Conservation (phyloP, 2,113 vertebrate genomes). For the Gobiocypris rarus region DNA sequence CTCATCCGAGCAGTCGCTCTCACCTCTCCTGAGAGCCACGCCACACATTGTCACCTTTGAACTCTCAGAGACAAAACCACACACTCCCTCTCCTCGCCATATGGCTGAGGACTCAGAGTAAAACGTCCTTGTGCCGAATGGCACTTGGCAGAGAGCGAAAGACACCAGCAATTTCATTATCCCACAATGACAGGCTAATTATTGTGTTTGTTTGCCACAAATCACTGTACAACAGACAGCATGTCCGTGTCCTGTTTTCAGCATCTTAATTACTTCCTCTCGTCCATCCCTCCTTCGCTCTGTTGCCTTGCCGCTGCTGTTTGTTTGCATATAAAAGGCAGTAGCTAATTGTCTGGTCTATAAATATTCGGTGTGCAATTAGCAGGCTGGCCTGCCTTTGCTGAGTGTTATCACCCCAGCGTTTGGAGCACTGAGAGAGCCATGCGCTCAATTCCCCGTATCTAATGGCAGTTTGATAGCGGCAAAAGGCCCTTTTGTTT, state of each 20-base stretch:
- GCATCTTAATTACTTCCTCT: conserved; percentile 83
- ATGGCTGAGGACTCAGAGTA: conserved; percentile 51
- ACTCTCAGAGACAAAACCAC: conserved; percentile 53
- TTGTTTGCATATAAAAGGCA: conserved; percentile 86
- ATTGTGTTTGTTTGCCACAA: conserved; percentile 85
- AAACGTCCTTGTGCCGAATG: conserved; percentile 73
- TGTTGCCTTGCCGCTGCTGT: conserved; percentile 76
- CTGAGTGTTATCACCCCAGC: conserved; percentile 79
- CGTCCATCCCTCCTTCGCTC: conserved; percentile 45
- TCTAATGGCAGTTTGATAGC: conserved; percentile 82
- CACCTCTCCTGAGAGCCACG: conserved; percentile 50
- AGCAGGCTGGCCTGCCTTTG: conserved; percentile 80
- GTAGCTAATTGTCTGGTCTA: conserved; percentile 84
- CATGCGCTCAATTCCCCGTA: conserved; percentile 76
- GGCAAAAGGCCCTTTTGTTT: conserved; percentile 74
- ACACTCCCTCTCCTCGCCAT: conserved; percentile 51
- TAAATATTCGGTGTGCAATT: conserved; percentile 85
- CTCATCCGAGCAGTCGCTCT: conserved; percentile 41
- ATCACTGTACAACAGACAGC: conserved; percentile 85
- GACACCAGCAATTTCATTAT: conserved; percentile 83
- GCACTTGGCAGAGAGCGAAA: conserved; percentile 77
- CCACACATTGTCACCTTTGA: conserved; percentile 68
- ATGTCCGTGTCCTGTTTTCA: conserved; percentile 84
- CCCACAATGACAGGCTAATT: conserved; percentile 84
- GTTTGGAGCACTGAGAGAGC: conserved; percentile 72